Conservation (phyloP, 2,797 vertebrate genomes). For the Fundulus diaphanus region DNA sequence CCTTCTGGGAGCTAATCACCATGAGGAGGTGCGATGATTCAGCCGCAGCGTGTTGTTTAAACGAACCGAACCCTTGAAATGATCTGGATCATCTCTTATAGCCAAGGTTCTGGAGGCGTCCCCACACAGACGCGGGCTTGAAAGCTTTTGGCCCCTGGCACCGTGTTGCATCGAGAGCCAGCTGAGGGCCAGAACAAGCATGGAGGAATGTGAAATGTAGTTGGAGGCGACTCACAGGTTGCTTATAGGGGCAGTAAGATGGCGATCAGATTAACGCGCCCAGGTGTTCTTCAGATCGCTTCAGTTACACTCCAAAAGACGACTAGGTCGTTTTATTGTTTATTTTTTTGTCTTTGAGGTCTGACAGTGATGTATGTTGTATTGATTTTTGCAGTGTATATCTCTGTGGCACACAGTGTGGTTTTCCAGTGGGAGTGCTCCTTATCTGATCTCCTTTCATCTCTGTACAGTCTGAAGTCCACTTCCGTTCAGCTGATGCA, state of each 20-base stretch:
- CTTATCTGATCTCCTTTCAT: conserved; percentile 67
- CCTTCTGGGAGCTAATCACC: neutral
- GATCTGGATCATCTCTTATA: too few relatives aligned
- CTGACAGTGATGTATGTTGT: conserved; percentile 22
- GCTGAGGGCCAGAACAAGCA: conserved; percentile 43
- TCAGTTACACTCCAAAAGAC: conserved; percentile 28
- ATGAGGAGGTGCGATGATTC: neutral
- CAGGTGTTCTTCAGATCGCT: conserved; percentile 47
- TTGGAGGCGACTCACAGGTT: conserved; percentile 66
- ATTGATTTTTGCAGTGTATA: conserved; percentile 21
- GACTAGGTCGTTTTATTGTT: conserved; percentile 9
- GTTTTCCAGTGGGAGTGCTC: conserved; percentile 17
- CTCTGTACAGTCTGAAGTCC: conserved; percentile 62
- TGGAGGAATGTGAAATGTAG: conserved; percentile 46
- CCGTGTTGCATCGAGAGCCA: conserved; percentile 47
- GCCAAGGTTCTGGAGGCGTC: too few relatives aligned
- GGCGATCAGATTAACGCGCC: conserved; percentile 42
- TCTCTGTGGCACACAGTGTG: conserved; percentile 11
- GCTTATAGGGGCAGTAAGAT: conserved; percentile 60
- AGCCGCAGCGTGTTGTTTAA: too few relatives aligned
- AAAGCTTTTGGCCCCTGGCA: conserved; percentile 58
- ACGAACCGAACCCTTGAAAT: too few relatives aligned
- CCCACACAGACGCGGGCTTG: conserved; percentile 60
- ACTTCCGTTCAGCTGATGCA: conserved; percentile 54
- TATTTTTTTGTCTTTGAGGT: neutral